These are phyloP conservation scores for Loxodonta africana DNA, from an alignment of 2,113 vertebrate species.

Conservation along the genomic window DNA sequence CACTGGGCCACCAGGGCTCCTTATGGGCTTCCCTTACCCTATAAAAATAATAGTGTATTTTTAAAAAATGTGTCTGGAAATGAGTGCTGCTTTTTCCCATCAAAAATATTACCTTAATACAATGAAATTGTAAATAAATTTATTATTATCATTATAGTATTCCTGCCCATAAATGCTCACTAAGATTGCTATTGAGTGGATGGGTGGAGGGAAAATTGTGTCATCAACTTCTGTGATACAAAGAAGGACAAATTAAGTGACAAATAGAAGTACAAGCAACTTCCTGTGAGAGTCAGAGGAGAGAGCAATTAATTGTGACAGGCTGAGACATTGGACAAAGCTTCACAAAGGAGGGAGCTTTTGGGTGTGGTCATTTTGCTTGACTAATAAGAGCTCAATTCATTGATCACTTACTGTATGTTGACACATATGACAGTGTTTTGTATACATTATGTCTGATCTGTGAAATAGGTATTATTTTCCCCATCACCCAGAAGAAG, in stretches of 20 bases:
- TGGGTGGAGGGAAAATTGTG: background rate
- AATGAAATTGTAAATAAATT: background rate
- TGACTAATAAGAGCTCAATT: slow-evolving; percentile 45
- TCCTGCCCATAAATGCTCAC: background rate
- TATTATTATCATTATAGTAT: background rate
- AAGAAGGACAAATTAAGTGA: slow-evolving; percentile 13
- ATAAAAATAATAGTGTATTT: background rate
- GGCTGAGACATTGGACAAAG: background rate
- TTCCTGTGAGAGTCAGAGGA: background rate
- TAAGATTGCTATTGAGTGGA: background rate
- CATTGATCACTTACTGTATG: background rate
- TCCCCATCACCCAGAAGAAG: background rate
- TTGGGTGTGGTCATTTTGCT: background rate
- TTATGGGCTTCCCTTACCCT: background rate
- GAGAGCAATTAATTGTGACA: slow-evolving; percentile 21
- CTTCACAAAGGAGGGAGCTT: background rate
- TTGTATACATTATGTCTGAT: background rate
- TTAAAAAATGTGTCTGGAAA: slow-evolving; percentile 3
- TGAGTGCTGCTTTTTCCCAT: background rate
- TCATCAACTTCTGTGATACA: slow-evolving; percentile 30
- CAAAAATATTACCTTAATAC: background rate
- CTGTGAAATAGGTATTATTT: background rate
- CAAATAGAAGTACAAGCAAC: slow-evolving; percentile 46
- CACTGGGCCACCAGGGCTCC: background rate
- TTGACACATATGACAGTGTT: background rate